These are phyloP conservation scores for Cephus cinctus DNA, from an alignment of 1,140 invertebrate species.

Conservation along the genomic window DNA sequence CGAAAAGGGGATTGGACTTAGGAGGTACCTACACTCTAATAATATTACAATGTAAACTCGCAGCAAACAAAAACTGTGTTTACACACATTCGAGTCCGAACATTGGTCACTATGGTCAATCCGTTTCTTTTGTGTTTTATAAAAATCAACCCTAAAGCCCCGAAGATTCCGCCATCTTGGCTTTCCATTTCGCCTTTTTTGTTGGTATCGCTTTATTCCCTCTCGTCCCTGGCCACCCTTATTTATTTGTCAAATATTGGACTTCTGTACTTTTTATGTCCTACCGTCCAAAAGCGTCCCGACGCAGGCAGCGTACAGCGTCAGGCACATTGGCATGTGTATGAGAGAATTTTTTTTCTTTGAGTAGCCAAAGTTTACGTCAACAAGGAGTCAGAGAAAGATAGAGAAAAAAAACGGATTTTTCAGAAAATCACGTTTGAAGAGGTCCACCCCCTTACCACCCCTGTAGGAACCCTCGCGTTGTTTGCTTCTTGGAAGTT, in stretches of 20 bases:
- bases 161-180: slow-evolving; percentile 10
- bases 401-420: no score
- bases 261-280: slow-evolving; percentile 22
- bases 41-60: slow-evolving; percentile 34
- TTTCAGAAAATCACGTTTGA: no score
- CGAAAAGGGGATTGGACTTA: no score
- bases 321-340: slow-evolving; percentile 34
- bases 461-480: no score
- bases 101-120: slow-evolving; percentile 40
- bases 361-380: no score
- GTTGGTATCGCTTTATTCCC: no score
- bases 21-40: no score
- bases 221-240: slow-evolving; percentile 21
- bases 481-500: no score
- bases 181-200: slow-evolving; percentile 8
- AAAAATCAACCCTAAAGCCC: slow-evolving; percentile 22
- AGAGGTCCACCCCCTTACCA: no score
- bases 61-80: slow-evolving; percentile 23
- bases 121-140: slow-evolving; percentile 34
- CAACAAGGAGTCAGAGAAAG: no score
- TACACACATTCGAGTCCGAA: slow-evolving; percentile 39
- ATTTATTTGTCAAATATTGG: slow-evolving; percentile 43
- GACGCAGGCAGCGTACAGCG: slow-evolving; percentile 25
- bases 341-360: no score
- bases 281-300: not conserved